These are phyloP conservation scores for Podocnemis expansa DNA, from an alignment of 2,113 vertebrate species.

Conservation along the genomic window DNA sequence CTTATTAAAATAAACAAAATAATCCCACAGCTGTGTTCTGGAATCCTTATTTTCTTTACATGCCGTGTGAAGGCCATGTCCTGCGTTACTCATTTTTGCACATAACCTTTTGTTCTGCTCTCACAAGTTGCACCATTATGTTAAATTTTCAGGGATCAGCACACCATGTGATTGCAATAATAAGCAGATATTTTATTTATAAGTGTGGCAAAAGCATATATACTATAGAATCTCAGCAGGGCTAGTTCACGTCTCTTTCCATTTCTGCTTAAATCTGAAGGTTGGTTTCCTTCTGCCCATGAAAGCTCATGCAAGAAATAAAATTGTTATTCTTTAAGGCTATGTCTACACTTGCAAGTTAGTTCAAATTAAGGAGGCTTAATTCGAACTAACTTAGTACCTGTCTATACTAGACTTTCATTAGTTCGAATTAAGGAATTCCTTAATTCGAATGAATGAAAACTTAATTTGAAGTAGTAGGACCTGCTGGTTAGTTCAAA, in stretches of 20 bases:
- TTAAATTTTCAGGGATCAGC: constrained; percentile 18
- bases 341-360: no score
- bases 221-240: constrained; percentile 50
- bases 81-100: neutral
- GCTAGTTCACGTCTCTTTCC: constrained; percentile 2
- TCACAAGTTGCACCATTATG: neutral
- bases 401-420: no score
- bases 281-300: constrained; percentile 32
- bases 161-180: constrained; percentile 8
- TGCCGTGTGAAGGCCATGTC: neutral
- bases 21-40: neutral
- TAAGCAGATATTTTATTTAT: constrained; percentile 53
- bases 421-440: no score
- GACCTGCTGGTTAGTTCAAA: no score
- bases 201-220: constrained; percentile 14
- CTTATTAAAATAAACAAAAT: neutral
- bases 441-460: no score
- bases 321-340: no score
- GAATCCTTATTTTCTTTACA: neutral
- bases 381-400: no score
- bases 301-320: neutral
- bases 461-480: no score
- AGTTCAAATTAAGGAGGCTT: no score
- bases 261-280: constrained; percentile 27
- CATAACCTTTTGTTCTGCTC: neutral